Base-by-base conservation (phyloP, 2,888 invertebrate genomes). In the Agriopis aurantiaria region DNA sequence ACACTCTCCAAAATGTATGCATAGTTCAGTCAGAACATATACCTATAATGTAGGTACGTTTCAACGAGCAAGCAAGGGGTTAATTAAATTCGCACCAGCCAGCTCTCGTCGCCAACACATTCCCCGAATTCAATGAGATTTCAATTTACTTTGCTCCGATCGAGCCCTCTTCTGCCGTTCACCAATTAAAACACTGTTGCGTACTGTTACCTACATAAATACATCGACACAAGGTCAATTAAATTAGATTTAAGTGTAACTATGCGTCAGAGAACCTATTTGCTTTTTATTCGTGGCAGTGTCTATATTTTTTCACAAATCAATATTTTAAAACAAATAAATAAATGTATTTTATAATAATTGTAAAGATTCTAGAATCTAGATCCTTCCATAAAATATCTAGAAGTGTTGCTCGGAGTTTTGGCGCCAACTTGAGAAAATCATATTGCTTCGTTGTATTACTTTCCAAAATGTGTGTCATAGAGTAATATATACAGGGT, bases 41-140 rank as follows among this genome's bases (percentile, higher is more conserved):
- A 48, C 12, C 33, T 33, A 33, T 3, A 81, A 12, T 7, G 6
- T 83, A 85, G 82, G 82, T 85, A 83, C 84, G 89, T 84, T 86
- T 88, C 89, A 87, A 86, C 91, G 89, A 91, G 90, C 90, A 85
- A 83, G 85, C 87, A 88, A 92, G 90, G 92, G 93, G 93, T 93
- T 93, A 93, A 94, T 94, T 94, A 93, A 93, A 93, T 93, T 94
- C 91, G 91, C 93, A 92, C 91, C 90, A 91, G 89, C 87, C 88
- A 86, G 82, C 91, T 89, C 90, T 89, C 92, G 89, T 88, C 88
- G 88, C 87, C 88, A 84, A 88, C 90, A 88, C 91, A 93, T 93
- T 93, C 92, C 92, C 88, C 88, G 87, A 90, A 92, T 91, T 92
- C 93, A 92, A 93, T 93, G 92, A 93, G 92, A 93, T 92, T 93